Evolutionary conservation across 2,888 invertebrate genomes (phyloP).

Genomic region (Aquatica leii): DNA sequence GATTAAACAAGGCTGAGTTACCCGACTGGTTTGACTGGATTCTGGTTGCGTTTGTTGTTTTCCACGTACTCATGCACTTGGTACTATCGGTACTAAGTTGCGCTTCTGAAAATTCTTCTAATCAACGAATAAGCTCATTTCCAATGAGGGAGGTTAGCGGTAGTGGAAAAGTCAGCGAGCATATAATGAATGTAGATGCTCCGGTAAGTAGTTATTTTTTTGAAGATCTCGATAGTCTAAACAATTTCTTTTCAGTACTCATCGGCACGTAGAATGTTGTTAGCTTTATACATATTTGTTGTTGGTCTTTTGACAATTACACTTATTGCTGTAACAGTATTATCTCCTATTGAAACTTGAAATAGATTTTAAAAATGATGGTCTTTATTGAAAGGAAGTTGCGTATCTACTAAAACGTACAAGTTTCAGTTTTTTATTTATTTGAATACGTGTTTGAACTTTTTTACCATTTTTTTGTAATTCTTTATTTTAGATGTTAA

Average conservation of each 20-base stretch:
- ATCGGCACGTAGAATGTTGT: conserved; percentile 76
- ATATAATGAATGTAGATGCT: conserved; percentile 77
- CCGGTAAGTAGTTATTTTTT: conserved; percentile 68
- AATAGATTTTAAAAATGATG: not conserved
- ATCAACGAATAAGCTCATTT: conserved; percentile 79
- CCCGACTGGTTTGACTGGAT: conserved; percentile 90
- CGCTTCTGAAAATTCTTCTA: conserved; percentile 76
- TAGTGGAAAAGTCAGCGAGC: conserved; percentile 67
- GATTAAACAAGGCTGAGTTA: conserved; percentile 83
- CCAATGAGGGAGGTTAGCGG: conserved; percentile 85
- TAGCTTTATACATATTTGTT: conserved; percentile 80
- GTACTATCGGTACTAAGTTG: conserved; percentile 84
- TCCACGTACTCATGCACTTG: conserved; percentile 89
- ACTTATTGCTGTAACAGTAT: conserved; percentile 76
- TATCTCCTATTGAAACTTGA: conserved; percentile 75
- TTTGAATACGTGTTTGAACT: conserved; percentile 2
- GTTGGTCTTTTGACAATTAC: conserved; percentile 74
- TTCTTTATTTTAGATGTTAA: conserved; percentile 1
- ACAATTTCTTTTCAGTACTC: conserved; percentile 69
- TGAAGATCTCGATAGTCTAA: conserved; percentile 15
- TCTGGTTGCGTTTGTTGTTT: conserved; percentile 85
- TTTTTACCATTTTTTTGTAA: conserved; percentile 4
- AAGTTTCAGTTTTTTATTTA: conserved; percentile 8
- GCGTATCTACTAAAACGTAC: conserved; percentile 22
- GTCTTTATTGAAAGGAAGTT: not conserved